A percentile compares a stretch with the other conserved stretches of the same genome.
These are phyloP conservation scores for Polydrusus tereticollis DNA, from an alignment of 2,888 invertebrate genomes.

Conservation along the genomic window DNA sequence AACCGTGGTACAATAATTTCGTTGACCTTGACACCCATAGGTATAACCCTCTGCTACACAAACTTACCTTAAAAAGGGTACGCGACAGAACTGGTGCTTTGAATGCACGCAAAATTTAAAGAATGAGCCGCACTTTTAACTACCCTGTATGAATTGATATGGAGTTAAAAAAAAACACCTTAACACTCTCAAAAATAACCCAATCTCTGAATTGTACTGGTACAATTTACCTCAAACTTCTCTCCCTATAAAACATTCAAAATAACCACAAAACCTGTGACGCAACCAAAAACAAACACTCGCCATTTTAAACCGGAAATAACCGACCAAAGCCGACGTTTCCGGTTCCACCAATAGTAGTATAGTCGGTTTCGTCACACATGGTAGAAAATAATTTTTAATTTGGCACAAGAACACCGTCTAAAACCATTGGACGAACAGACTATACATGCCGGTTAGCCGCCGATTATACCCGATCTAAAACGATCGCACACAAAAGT, in stretches of 20 bases:
- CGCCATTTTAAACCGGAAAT: constrained; percentile 23
- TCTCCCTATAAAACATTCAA: constrained; percentile 12
- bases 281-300: constrained; percentile 35
- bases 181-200: background rate
- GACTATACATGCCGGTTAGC: constrained; percentile 9
- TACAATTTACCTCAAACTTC: background rate
- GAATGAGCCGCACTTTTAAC: background rate
- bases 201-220: background rate
- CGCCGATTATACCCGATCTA: constrained; percentile 41
- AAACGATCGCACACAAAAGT: constrained; percentile 41
- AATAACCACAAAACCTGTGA: background rate
- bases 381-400: background rate
- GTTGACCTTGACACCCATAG: no score
- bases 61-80: no score
- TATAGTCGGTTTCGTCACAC: background rate
- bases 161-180: constrained; percentile 5
- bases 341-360: background rate
- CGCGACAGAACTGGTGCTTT: no score
- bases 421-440: background rate
- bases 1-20: no score
- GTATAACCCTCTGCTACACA: no score
- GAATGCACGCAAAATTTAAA: background rate
- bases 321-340: constrained; percentile 13
- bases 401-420: constrained; percentile 4
- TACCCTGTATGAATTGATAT: background rate